phyloP scores from a whole-genome alignment of 2,797 vertebrate genomes.

The Lithobates pipiens region DNA sequence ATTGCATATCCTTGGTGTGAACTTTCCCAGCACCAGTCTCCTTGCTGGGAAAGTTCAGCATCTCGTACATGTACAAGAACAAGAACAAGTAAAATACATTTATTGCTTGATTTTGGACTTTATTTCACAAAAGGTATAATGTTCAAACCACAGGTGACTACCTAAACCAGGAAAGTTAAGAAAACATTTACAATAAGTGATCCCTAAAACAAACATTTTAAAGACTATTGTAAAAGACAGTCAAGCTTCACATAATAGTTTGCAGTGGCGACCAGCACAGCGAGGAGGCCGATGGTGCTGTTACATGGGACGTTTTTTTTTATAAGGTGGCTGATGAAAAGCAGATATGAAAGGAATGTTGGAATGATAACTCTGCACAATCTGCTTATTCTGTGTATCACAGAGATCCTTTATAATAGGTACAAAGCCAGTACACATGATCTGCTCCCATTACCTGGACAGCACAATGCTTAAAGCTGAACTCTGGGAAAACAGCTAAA shows the following conservation, averaged over 20 bases:
- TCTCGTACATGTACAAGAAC: no score
- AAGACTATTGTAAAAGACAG: background rate
- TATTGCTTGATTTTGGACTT: no score
- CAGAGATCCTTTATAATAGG: background rate
- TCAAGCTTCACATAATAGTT: background rate
- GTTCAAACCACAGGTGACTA: no score
- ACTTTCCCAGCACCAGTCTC: no score
- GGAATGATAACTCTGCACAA: slow-evolving; percentile 3
- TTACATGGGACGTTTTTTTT: background rate
- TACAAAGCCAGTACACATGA: background rate
- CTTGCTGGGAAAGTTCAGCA: no score
- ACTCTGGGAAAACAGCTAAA: no score
- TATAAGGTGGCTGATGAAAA: slow-evolving; percentile 18
- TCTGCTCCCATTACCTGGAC: background rate
- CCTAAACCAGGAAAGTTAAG: no score
- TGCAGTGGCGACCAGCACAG: background rate
- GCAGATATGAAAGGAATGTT: slow-evolving; percentile 27
- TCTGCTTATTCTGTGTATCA: background rate
- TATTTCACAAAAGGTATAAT: no score
- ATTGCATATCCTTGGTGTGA: no score
- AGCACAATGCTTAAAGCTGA: background rate
- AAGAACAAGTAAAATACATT: background rate
- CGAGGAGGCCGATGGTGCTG: background rate
- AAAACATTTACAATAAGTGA: background rate
- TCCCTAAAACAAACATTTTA: no score